Evolutionary conservation across 1,140 invertebrate genomes (phyloP).

Genomic region (Procambarus clarkii): DNA sequence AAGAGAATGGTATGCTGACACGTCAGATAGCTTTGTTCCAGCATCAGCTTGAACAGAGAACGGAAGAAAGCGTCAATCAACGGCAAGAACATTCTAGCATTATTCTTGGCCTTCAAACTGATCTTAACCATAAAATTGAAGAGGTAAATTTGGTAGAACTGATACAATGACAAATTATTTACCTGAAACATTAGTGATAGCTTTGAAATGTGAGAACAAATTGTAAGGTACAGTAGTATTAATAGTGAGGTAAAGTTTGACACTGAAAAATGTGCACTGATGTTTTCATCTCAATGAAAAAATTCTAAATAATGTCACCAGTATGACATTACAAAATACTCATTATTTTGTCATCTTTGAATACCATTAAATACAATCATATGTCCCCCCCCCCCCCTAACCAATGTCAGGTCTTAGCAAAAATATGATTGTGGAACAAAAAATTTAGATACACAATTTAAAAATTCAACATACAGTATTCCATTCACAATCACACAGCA

Average conservation of each 20-base stretch:
- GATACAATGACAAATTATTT: neutral
- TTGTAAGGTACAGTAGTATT: neutral
- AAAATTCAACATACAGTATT: too few species aligned
- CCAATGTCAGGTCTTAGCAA: too few species aligned
- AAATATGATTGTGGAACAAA: too few species aligned
- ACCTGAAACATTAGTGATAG: neutral
- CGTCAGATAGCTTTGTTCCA: conserved; percentile 38
- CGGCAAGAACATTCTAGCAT: conserved; percentile 26
- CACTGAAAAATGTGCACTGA: too few species aligned
- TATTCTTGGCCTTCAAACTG: conserved; percentile 49
- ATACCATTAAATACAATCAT: too few species aligned
- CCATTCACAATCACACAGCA: too few species aligned
- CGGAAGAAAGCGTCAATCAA: conserved; percentile 47
- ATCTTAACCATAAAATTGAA: conserved; percentile 53
- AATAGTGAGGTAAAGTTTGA: neutral
- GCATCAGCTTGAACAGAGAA: conserved; percentile 53
- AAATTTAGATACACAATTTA: too few species aligned
- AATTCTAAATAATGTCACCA: too few species aligned
- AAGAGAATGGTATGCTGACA: conserved; percentile 38
- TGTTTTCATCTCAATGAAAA: too few species aligned
- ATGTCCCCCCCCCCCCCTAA: too few species aligned
- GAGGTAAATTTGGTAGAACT: conserved; percentile 25
- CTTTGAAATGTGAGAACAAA: neutral
- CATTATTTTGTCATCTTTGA: too few species aligned
- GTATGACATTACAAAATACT: too few species aligned